These are phyloP conservation scores for Hemitrygon akajei DNA, from an alignment of 2,797 vertebrate species.

Conservation along the genomic window DNA sequence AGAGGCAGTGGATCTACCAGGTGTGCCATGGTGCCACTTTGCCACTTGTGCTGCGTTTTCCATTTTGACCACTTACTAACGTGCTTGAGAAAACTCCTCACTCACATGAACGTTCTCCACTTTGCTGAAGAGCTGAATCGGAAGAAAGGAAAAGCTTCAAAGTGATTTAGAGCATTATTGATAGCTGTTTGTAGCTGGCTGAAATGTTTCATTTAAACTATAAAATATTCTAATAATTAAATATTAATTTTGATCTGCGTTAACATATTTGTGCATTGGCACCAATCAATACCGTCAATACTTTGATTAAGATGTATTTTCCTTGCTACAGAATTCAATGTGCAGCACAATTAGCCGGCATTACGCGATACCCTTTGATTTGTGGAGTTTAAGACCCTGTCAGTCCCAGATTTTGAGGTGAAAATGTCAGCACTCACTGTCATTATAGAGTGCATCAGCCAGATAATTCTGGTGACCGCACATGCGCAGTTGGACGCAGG, in stretches of 20 bases:
- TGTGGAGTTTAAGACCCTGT: neutral
- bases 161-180: neutral
- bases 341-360: neutral
- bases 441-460: too few relatives aligned
- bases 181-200: neutral
- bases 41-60: too few relatives aligned
- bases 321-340: neutral
- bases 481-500: too few relatives aligned
- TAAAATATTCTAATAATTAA: constrained; percentile 23
- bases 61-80: neutral
- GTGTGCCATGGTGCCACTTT: too few relatives aligned
- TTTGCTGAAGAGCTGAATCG: neutral
- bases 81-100: neutral
- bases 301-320: neutral
- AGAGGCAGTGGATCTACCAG: too few relatives aligned
- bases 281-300: constrained; percentile 17
- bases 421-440: too few relatives aligned
- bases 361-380: neutral
- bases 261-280: constrained; percentile 18
- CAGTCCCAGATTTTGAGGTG: too few relatives aligned
- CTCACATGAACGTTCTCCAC: neutral
- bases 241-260: constrained; percentile 28
- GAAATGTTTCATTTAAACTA: constrained; percentile 21
- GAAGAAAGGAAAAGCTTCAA: neutral
- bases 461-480: too few relatives aligned